A percentile compares a stretch with the other conserved stretches of the same genome.
These are phyloP conservation scores for Dioctria linearis DNA, from an alignment of 2,888 invertebrate species.

Conservation along the genomic window DNA sequence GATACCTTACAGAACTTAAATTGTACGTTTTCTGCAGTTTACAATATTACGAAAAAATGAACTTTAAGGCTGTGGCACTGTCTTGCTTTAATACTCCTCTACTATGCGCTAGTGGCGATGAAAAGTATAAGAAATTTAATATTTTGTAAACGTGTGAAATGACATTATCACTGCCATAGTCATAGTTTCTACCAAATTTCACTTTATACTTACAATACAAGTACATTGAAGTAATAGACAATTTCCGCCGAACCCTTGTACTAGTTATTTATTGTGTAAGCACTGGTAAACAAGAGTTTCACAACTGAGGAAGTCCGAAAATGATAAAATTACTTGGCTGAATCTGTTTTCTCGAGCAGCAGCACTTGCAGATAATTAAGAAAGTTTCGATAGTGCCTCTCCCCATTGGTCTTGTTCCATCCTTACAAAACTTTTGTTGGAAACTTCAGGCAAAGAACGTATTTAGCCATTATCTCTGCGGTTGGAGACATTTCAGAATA, in stretches of 20 bases:
- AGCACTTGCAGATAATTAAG: constrained; percentile 49
- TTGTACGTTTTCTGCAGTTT: too few species aligned
- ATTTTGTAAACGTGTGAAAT: not conserved
- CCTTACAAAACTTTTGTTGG: constrained; percentile 34
- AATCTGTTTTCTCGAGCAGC: constrained; percentile 38
- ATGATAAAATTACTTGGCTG: constrained; percentile 49
- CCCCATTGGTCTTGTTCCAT: constrained; percentile 27
- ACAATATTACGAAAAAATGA: too few species aligned
- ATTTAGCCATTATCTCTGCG: constrained; percentile 43
- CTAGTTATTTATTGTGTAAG: constrained; percentile 20
- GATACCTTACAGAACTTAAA: too few species aligned
- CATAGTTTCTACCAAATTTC: constrained; percentile 9
- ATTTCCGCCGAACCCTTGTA: constrained; percentile 29
- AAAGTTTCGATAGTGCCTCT: constrained; percentile 46
- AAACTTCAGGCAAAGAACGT: constrained; percentile 38
- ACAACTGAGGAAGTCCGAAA: constrained; percentile 47
- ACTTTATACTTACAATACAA: constrained; percentile 2
- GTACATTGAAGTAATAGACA: constrained; percentile 19
- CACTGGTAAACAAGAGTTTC: constrained; percentile 42
- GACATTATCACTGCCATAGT: constrained; percentile 16
- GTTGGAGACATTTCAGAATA: constrained; percentile 41
- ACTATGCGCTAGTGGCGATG: too few species aligned
- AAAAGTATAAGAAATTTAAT: too few species aligned
- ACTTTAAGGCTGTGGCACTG: too few species aligned
- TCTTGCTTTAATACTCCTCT: too few species aligned